phyloP scores from a whole-genome alignment of 2,888 invertebrate genomes.

The Drosophila emarginata region DNA sequence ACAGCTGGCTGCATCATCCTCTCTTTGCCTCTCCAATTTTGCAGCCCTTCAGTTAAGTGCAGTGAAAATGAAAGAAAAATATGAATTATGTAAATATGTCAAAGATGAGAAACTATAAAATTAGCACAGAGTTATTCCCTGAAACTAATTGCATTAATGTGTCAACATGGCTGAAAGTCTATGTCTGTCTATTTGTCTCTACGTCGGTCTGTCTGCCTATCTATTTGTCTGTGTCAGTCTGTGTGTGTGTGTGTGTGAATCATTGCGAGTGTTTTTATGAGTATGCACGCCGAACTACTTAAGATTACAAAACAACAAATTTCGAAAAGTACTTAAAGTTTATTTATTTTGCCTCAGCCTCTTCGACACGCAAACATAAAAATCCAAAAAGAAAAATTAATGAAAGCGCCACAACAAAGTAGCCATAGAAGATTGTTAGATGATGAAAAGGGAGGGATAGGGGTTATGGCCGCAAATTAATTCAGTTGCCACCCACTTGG shows the following conservation, averaged over 20 bases:
- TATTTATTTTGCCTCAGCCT: conserved; percentile 72
- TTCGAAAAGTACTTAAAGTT: conserved; percentile 78
- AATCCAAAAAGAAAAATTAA: conserved; percentile 55
- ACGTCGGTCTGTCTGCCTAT: neutral
- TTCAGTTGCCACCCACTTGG: conserved; percentile 78
- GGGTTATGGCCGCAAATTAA: conserved; percentile 62
- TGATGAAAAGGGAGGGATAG: neutral
- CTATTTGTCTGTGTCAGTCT: neutral
- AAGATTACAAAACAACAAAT: conserved; percentile 77
- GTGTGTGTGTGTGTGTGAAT: conserved; percentile 23
- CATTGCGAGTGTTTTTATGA: conserved; percentile 33
- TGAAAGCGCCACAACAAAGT: conserved; percentile 40
- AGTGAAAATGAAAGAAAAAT: conserved; percentile 32
- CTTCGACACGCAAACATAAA: conserved; percentile 75
- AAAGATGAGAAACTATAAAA: conserved; percentile 61
- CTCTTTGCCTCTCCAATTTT: neutral
- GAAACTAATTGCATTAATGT: conserved; percentile 77
- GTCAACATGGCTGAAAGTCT: conserved; percentile 58
- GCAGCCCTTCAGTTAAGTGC: neutral
- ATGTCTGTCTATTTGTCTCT: neutral
- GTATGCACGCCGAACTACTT: conserved; percentile 70
- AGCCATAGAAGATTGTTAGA: neutral
- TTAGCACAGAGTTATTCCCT: conserved; percentile 64
- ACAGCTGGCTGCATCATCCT: conserved; percentile 14
- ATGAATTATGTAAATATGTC: conserved; percentile 58